Evolutionary conservation across 1,140 invertebrate genomes (phyloP), one percentile per base, ranked within the genome.

Genomic region (Acyrthosiphon pisum): DNA sequence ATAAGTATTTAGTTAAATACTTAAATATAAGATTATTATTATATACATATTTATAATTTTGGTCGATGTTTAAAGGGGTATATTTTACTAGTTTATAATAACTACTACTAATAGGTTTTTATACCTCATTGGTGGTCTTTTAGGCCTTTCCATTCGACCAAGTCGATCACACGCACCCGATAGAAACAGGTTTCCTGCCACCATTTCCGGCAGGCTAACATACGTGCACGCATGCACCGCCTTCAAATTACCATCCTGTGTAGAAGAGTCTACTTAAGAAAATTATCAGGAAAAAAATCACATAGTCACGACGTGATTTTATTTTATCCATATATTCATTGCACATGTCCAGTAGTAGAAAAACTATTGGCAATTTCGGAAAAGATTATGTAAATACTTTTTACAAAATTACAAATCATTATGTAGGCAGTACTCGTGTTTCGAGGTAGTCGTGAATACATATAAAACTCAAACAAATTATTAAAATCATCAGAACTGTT

Each of bases 181-280:
- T 44, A 93, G 22, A 86, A 93, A 93, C 91, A 93, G 91, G 91
- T 93, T 93, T 93, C 48, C 81, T 56, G 48, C 60, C 48, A 93
- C 48, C 30, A 56, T 93, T 93, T 93, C 91, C 91, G 91, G 91
- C 81, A 93, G 56, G 35, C 37, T n/a, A 93, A 92, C 76, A 84
- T 53, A 35, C 60, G 30, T 92, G 91, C 46, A 50, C 35, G n/a
- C 91, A 48, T 92, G 76, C 35, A 84, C 91, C 81, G 91, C 91
- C 91, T 93, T 93, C 48, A 84, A 93, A 86, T 93, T 93, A 86
- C 11, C 35, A 30, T 84, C 35, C 46, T 22, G 81, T 37, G 35
- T 86, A 35, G 46, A 56, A 37, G 48, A 93, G 48, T 86, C 91
- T 83, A 84, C 81, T 93, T 86, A 84, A 93, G n/a, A 53, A 86